Evolutionary conservation across 2,888 invertebrate species (phyloP).

Genomic region (Drosophila nr. perissopoda): DNA sequence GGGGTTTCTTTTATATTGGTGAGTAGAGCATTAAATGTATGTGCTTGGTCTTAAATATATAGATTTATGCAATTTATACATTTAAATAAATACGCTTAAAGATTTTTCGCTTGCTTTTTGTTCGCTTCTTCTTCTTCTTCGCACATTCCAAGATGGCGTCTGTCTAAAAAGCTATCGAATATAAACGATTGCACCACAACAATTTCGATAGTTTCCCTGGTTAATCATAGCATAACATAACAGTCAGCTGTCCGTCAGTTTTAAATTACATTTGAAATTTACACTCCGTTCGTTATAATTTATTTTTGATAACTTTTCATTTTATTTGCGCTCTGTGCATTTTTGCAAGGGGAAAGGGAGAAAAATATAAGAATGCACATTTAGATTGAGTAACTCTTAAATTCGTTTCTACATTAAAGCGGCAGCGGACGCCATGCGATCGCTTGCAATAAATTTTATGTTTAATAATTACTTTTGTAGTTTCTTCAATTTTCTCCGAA

Average conservation of each 20-base stretch:
- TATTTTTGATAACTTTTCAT: conserved; percentile 16
- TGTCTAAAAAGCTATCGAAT: conserved; percentile 50
- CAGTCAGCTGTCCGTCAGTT: conserved; percentile 21
- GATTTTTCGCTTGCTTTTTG: conserved; percentile 79
- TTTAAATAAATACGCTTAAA: conserved; percentile 74
- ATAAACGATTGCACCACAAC: conserved; percentile 43
- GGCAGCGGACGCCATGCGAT: conserved; percentile 51
- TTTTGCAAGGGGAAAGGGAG: conserved; percentile 18
- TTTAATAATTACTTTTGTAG: conserved; percentile 43
- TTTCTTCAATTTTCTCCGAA: conserved; percentile 30
- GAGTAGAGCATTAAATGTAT: conserved; percentile 42
- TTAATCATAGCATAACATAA: conserved; percentile 31
- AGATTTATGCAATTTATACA: conserved; percentile 69
- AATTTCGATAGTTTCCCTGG: conserved; percentile 46
- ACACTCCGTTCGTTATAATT: conserved; percentile 10
- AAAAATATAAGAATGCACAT: conserved; percentile 47
- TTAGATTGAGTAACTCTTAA: conserved; percentile 59
- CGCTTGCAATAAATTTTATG: conserved; percentile 42
- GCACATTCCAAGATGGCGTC: conserved; percentile 64
- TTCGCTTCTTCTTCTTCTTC: conserved; percentile 70
- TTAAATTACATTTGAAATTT: conserved; percentile 7
- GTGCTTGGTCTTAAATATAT: conserved; percentile 53
- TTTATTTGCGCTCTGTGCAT: conserved; percentile 36
- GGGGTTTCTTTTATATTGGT: conserved; percentile 49
- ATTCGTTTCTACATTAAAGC: conserved; percentile 71